Conservation (phyloP, 2,113 vertebrate species). For the Procavia capensis region DNA sequence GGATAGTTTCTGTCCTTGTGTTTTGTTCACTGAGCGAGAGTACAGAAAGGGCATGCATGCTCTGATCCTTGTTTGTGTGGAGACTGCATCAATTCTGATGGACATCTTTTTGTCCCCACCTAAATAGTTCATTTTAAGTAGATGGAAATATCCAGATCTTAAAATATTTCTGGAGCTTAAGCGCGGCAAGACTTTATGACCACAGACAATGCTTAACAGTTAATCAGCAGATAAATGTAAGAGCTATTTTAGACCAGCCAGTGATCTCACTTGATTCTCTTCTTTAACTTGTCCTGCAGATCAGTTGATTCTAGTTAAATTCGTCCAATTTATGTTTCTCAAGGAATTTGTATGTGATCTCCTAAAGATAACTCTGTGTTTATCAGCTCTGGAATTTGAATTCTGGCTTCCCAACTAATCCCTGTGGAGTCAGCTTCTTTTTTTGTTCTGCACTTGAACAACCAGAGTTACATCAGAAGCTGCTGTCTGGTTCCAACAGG, state of each 20-base stretch:
- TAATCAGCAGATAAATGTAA: background rate
- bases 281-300: background rate
- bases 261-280: background rate
- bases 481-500: background rate
- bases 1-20: background rate
- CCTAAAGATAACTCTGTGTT: background rate
- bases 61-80: background rate
- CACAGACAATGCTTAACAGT: background rate
- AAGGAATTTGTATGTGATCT: background rate
- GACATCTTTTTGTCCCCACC: background rate
- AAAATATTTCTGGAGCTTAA: background rate
- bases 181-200: background rate
- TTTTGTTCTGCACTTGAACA: background rate
- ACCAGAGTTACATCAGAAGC: background rate
- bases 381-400: background rate
- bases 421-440: background rate
- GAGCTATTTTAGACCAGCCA: background rate
- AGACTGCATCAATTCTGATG: background rate
- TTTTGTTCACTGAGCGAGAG: background rate
- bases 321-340: background rate
- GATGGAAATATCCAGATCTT: background rate
- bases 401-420: background rate
- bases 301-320: background rate
- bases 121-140: background rate
- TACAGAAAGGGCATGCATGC: background rate